A percentile compares a stretch with the other conserved stretches of the same genome.
phyloP scores from a whole-genome alignment of 2,113 vertebrate genomes.

The Willisornis vidua region DNA sequence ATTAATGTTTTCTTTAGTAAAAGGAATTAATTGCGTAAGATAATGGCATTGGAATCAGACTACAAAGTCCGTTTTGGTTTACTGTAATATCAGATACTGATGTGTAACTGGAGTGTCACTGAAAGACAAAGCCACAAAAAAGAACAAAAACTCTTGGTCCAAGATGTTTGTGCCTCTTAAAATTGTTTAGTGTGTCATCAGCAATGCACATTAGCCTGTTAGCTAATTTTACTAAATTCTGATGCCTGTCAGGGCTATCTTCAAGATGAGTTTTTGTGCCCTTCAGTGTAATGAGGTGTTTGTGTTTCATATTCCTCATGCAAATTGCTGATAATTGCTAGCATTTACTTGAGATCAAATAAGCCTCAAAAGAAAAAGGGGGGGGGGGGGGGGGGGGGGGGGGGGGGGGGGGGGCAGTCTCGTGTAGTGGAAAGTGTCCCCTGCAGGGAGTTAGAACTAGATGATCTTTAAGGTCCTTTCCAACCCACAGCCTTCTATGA shows the following conservation, averaged over 20 bases:
- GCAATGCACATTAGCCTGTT: not conserved
- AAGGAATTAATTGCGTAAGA: not conserved
- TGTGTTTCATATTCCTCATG: not conserved
- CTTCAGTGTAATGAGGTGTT: not conserved
- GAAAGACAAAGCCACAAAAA: not conserved
- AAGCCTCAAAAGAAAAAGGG: not conserved
- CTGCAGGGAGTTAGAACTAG: not conserved
- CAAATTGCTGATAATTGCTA: not conserved
- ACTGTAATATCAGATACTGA: accelerated
- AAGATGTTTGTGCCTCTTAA: not conserved
- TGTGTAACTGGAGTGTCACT: not conserved
- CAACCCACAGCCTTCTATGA: too few relatives aligned
- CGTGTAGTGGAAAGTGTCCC: not conserved
- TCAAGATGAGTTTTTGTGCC: not conserved
- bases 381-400: not conserved
- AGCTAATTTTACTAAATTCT: not conserved
- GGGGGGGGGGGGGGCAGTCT: not conserved
- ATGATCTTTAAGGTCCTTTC: not conserved
- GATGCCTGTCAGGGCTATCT: not conserved
- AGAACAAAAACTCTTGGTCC: not conserved
- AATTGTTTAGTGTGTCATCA: not conserved
- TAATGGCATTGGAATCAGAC: not conserved
- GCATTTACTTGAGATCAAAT: not conserved
- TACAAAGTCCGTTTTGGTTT: not conserved
- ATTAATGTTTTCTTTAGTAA: not conserved